Evolutionary conservation across 2,888 invertebrate genomes (phyloP).

Genomic region (Mesorhabditis belari): DNA sequence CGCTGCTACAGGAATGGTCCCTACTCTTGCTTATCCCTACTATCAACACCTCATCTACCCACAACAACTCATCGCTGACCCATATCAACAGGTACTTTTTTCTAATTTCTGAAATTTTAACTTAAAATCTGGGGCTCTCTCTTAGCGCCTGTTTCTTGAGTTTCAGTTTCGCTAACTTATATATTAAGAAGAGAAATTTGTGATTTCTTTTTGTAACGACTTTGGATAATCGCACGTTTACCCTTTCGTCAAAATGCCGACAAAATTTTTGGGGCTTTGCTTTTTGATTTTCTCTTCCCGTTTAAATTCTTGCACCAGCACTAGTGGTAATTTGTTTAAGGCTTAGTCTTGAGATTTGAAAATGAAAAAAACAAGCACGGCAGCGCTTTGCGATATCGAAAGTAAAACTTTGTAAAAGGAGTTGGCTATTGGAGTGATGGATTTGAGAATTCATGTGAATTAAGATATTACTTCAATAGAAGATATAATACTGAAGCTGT

Average conservation of each 20-base stretch:
- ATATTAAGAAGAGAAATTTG: not conserved
- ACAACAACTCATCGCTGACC: conserved; percentile 22
- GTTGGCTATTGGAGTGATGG: no score
- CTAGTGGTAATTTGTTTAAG: no score
- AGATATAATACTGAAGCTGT: no score
- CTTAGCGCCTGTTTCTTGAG: conserved; percentile 1
- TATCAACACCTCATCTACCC: conserved; percentile 38
- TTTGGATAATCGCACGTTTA: conserved; percentile 1
- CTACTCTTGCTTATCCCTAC: conserved; percentile 34
- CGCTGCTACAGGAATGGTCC: conserved; percentile 28
- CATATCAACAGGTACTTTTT: conserved; percentile 25
- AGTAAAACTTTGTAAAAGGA: no score
- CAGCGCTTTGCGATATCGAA: no score
- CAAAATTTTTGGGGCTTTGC: conserved; percentile 6
- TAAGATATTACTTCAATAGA: no score
- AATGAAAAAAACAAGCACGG: no score
- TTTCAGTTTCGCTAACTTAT: not conserved
- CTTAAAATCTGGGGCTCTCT: conserved; percentile 11
- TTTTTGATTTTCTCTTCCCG: no score
- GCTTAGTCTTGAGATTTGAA: no score
- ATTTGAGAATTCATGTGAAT: no score
- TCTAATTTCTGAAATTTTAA: conserved; percentile 8
- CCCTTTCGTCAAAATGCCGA: not conserved
- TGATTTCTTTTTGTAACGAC: not conserved
- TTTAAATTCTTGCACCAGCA: no score